These are phyloP conservation scores for Eupeodes luniger DNA, from an alignment of 2,888 invertebrate species.

Conservation along the genomic window DNA sequence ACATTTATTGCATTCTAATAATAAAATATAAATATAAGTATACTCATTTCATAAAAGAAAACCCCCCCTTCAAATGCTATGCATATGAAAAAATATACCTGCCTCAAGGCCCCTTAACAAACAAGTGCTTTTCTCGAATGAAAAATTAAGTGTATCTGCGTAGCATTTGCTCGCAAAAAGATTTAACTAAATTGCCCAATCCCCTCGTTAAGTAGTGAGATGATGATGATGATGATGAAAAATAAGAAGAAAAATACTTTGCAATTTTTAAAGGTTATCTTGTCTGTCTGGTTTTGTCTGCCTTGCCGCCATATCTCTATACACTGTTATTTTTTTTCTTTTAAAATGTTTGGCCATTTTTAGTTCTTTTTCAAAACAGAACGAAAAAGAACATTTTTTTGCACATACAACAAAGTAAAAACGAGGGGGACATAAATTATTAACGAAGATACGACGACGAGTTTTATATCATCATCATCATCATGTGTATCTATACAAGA, in stretches of 20 bases:
- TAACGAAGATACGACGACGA: constrained; percentile 52
- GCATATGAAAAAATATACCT: background rate
- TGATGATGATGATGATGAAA: background rate
- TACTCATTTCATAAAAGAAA: too few species aligned
- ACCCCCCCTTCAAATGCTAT: background rate
- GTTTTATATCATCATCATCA: constrained; percentile 39
- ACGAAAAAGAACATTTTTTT: constrained; percentile 18
- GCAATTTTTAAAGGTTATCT: constrained; percentile 29
- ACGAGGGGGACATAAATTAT: constrained; percentile 48
- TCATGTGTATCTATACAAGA: constrained; percentile 60
- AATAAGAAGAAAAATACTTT: constrained; percentile 9
- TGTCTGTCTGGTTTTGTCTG: constrained; percentile 37
- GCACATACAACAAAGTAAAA: constrained; percentile 16
- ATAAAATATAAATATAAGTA: too few species aligned
- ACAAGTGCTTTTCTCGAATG: constrained; percentile 2
- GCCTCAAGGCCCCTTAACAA: background rate
- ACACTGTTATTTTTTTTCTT: constrained; percentile 3
- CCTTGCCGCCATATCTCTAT: background rate
- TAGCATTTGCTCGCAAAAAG: constrained; percentile 4
- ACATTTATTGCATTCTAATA: background rate
- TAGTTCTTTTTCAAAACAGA: background rate
- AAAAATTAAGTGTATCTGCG: constrained; percentile 31
- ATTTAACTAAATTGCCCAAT: constrained; percentile 46
- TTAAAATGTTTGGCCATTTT: background rate
- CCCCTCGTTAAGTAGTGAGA: constrained; percentile 11